Evolutionary conservation across 2,888 invertebrate species (phyloP).

Genomic region (Strigamia crassipes): DNA sequence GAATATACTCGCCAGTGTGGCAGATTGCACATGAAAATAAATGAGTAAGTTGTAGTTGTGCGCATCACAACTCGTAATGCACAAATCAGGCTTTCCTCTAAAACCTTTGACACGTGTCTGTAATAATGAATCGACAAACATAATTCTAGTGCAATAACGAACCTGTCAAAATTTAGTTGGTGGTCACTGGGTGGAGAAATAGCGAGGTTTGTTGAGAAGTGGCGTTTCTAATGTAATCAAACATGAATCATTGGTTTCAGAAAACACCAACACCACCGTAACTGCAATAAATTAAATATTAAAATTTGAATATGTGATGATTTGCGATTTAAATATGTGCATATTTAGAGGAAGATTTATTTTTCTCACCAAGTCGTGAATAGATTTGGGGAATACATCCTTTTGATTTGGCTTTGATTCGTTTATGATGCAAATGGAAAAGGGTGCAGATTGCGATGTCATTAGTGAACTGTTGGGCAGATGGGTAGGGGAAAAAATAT

Average conservation of each 20-base stretch:
- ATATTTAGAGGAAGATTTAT: too few relatives aligned
- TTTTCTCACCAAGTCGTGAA: too few relatives aligned
- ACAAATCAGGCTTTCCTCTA: constrained; percentile 21
- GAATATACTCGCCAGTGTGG: constrained; percentile 3
- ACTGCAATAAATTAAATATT: too few relatives aligned
- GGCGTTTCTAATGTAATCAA: background rate
- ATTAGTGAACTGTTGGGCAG: too few relatives aligned
- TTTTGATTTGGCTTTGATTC: too few relatives aligned
- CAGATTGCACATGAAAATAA: constrained; percentile 17
- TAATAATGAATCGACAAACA: constrained; percentile 15
- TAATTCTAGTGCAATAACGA: constrained; percentile 10
- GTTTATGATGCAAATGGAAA: too few relatives aligned
- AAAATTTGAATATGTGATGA: too few relatives aligned
- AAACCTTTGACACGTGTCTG: constrained; percentile 12
- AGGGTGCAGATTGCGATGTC: too few relatives aligned
- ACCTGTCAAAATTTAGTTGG: background rate
- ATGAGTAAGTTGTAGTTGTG: constrained; percentile 15
- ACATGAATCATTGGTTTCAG: background rate
- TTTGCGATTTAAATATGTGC: too few relatives aligned
- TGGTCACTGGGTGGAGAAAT: background rate
- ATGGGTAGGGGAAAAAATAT: too few relatives aligned
- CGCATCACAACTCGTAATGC: constrained; percentile 16
- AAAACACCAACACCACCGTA: background rate
- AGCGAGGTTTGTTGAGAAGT: background rate
- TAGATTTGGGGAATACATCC: too few relatives aligned